Evolutionary conservation across 2,113 vertebrate species (phyloP).

Genomic region (Aegithalos caudatus): DNA sequence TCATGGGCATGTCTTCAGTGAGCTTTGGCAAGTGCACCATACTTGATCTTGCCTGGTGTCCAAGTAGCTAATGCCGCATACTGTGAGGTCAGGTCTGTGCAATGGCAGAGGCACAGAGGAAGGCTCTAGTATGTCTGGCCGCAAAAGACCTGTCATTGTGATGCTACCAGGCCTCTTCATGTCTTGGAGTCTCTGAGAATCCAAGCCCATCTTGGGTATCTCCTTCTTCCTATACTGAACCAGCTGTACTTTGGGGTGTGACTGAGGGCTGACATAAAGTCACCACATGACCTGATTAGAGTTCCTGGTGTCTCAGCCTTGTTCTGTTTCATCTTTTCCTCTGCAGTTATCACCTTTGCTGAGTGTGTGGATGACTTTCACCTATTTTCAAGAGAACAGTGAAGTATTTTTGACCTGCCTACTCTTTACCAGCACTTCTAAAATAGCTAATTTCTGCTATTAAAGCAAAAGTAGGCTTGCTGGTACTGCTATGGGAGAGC

Average conservation of each 20-base stretch:
- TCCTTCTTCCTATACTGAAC: not conserved
- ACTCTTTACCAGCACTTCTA: not conserved
- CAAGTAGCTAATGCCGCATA: not conserved
- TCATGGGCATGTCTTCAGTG: not conserved
- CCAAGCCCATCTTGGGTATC: not conserved
- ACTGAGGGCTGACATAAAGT: not conserved
- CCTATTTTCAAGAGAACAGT: not conserved
- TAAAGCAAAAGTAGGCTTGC: not conserved
- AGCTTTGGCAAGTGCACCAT: not conserved
- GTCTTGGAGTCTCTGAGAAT: not conserved
- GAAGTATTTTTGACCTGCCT: not conserved
- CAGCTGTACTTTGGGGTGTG: not conserved
- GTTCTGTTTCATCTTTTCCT: not conserved
- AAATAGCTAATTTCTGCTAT: not conserved
- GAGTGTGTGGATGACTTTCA: not conserved
- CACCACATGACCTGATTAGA: not conserved
- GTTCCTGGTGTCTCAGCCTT: not conserved
- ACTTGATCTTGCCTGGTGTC: not conserved
- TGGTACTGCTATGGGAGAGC: not conserved
- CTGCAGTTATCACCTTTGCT: not conserved
- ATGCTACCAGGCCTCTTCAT: not conserved
- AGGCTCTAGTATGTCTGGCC: not conserved
- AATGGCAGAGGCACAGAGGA: not conserved
- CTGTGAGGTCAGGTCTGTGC: not conserved
- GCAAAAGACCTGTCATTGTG: not conserved